These are phyloP conservation scores for Latrodectus hesperus DNA, from an alignment of 2,888 invertebrate species.

Conservation along the genomic window DNA sequence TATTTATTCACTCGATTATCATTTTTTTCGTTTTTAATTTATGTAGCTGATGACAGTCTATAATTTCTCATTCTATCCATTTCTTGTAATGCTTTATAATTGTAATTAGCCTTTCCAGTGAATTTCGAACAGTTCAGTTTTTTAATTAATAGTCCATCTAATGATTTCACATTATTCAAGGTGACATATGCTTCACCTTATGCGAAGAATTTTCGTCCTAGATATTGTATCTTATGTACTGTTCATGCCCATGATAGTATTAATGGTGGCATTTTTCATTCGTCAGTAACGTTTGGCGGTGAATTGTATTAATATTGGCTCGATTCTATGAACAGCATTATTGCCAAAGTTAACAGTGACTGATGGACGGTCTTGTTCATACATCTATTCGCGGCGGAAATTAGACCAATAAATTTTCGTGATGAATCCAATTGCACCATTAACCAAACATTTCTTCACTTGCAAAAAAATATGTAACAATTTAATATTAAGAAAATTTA, in stretches of 20 bases:
- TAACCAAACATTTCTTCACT: too few species aligned
- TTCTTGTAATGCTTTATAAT: slow-evolving; percentile 10
- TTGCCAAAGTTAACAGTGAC: too few species aligned
- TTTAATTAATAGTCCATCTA: slow-evolving; percentile 4
- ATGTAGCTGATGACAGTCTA: slow-evolving; percentile 17
- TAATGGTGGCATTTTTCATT: neutral
- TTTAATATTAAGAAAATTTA: too few species aligned
- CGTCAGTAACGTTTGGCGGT: too few species aligned
- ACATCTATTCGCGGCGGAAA: too few species aligned
- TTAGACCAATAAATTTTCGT: too few species aligned
- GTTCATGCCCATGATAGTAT: slow-evolving; percentile 20
- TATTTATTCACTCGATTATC: slow-evolving; percentile 5
- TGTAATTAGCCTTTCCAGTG: slow-evolving; percentile 8
- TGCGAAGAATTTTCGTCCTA: slow-evolving; percentile 9
- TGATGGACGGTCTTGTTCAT: too few species aligned
- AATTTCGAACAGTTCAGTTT: slow-evolving; percentile 7
- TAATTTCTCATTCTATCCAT: slow-evolving; percentile 24
- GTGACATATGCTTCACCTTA: neutral
- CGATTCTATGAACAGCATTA: too few species aligned
- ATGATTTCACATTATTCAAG: neutral
- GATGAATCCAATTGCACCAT: too few species aligned
- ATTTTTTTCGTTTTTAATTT: slow-evolving; percentile 15
- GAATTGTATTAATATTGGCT: too few species aligned
- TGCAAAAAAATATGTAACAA: too few species aligned
- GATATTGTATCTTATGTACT: slow-evolving; percentile 6